Conservation (phyloP, 2,888 invertebrate genomes). For the Agonum fuliginosum region DNA sequence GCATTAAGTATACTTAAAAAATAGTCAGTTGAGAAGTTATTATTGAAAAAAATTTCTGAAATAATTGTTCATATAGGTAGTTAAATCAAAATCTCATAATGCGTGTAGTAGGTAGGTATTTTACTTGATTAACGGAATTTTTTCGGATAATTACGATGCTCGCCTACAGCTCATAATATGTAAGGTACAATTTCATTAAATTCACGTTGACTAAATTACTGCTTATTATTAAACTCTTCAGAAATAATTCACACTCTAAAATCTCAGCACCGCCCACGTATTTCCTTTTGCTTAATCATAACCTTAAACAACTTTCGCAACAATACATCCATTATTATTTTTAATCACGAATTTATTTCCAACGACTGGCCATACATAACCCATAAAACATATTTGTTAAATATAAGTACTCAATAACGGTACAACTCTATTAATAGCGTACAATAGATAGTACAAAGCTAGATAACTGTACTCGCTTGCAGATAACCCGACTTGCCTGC, state of each 20-base stretch:
- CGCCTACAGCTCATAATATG: too few species aligned
- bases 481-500: constrained; percentile 30
- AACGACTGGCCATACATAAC: constrained; percentile 12
- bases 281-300: neutral
- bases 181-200: too few species aligned
- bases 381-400: constrained; percentile 10
- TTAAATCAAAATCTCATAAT: too few species aligned
- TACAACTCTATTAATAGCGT: constrained; percentile 27
- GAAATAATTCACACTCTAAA: neutral
- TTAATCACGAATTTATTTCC: neutral
- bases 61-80: too few species aligned
- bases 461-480: constrained; percentile 37
- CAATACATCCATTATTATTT: constrained; percentile 26
- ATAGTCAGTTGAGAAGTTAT: too few species aligned
- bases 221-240: too few species aligned
- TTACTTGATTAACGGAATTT: too few species aligned
- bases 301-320: neutral
- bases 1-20: too few species aligned
- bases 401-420: constrained; percentile 21
- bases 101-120: too few species aligned
- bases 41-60: too few species aligned
- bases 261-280: neutral
- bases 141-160: too few species aligned
- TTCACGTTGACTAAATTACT: too few species aligned
- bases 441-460: constrained; percentile 44